Conservation (phyloP, 2,797 vertebrate genomes). For the Peromyscus attwateri region DNA sequence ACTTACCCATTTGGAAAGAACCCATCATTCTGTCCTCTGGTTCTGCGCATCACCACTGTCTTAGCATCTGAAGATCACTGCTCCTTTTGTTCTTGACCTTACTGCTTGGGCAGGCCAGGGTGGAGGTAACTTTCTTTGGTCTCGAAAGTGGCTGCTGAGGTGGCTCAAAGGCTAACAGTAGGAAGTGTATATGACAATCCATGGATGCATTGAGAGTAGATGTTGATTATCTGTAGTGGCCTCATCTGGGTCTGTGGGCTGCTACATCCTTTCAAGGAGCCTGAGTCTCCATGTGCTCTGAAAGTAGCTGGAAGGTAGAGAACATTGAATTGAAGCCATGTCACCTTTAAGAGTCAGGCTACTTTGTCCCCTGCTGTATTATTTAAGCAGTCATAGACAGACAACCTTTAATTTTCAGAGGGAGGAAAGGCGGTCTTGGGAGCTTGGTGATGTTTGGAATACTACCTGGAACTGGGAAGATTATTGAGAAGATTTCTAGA, state of each 20-base stretch:
- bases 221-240: not conserved
- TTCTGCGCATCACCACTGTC: not conserved
- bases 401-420: not conserved
- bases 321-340: fast-evolving
- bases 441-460: not conserved
- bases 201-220: not conserved
- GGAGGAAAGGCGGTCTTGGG: not conserved
- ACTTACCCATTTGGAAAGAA: not conserved
- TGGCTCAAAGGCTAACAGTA: not conserved
- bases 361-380: not conserved
- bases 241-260: not conserved
- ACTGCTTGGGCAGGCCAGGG: not conserved
- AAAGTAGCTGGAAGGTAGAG: not conserved
- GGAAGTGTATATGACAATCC: too few species aligned
- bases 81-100: not conserved
- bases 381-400: not conserved
- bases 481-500: not conserved
- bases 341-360: not conserved
- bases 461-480: not conserved
- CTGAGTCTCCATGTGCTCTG: not conserved
- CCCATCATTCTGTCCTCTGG: not conserved
- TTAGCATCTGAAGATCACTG: not conserved
- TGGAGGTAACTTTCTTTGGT: not conserved
- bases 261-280: not conserved
- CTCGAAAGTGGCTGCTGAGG: not conserved